These are phyloP conservation scores for Acanthosepion lycidas DNA, from an alignment of 2,888 invertebrate species.

Conservation along the genomic window DNA sequence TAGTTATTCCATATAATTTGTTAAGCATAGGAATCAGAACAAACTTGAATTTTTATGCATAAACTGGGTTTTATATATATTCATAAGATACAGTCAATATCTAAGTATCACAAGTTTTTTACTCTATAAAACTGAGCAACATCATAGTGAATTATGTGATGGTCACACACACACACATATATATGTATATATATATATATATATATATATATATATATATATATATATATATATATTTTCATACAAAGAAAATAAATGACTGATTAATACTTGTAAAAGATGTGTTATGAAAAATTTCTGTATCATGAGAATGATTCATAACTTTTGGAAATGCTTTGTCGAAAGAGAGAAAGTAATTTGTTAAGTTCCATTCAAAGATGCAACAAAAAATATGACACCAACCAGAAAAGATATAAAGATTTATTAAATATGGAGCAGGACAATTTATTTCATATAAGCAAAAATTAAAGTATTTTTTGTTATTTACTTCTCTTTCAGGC, in stretches of 20 bases:
- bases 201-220: too few relatives aligned
- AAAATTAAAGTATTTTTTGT: background rate
- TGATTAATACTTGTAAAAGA: background rate
- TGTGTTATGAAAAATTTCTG: background rate
- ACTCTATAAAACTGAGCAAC: background rate
- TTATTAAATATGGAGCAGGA: constrained; percentile 20
- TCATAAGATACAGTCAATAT: background rate
- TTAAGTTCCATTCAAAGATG: background rate
- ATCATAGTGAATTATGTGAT: background rate
- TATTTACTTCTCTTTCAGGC: background rate
- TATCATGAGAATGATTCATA: background rate
- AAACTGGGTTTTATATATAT: background rate
- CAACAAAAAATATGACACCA: background rate
- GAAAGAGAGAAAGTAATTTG: background rate
- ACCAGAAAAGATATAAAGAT: constrained; percentile 17
- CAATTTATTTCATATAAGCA: constrained; percentile 8
- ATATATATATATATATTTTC: too few relatives aligned
- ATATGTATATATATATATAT: background rate
- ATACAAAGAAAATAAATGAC: background rate
- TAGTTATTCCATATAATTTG: background rate
- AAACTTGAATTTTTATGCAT: background rate
- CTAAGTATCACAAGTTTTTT: background rate
- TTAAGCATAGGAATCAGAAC: background rate
- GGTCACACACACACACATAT: background rate
- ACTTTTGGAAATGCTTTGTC: constrained; percentile 7